Base-by-base conservation (phyloP, 37 sponge, comb jelly and placozoan genomes). In the Cladorhizidae sp. region DNA sequence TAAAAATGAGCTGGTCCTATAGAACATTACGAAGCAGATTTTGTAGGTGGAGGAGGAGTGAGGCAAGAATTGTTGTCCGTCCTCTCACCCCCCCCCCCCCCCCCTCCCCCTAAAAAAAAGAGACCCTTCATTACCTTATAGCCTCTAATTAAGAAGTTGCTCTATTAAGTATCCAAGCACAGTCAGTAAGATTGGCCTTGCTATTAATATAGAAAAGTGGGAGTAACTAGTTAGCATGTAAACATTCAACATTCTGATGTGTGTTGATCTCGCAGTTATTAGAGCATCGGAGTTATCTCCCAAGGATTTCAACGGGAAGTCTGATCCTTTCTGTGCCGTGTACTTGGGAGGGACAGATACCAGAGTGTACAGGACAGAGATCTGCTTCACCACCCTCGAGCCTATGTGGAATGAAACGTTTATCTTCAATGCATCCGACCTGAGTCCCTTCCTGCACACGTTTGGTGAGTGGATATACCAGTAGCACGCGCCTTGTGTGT, bases 311-410 rank as follows among this genome's bases (percentile, higher is more conserved):
- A 82, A 72, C 57, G 95, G 92, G 20, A 79, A 70, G 45, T 56
- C 88, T 35, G 95, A 94, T 49, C 95, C 92, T 40, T 94, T 91
- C 89, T 94, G 95, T 50, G 33, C 70, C 15, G 45, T 94, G 43
- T 33, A 65, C 45, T 59, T 94, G 31, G 79, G 78, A 21, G n/a
- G 32, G 0, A 64, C 58, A 17, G 69, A 74, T 28, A 57, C 67
- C 51, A 58, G 52, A 54, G 36, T 64, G 22, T 63, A 55, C 38
- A 81, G 70, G 78, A 94, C 95, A 61, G 81, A 84, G 51, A 63
- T 78, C 31, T 41, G 37, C 28, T 37, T 14, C 3, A 64, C 73
- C 2, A 94, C 92, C 1, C 80, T 91, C 41, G 57, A 91, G 1
- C 95, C 95, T 36, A 76, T 67, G 28, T 94, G 95, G 95, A 78